Conservation (phyloP, 2,888 invertebrate genomes). For the Drosophila nr. medialis region DNA sequence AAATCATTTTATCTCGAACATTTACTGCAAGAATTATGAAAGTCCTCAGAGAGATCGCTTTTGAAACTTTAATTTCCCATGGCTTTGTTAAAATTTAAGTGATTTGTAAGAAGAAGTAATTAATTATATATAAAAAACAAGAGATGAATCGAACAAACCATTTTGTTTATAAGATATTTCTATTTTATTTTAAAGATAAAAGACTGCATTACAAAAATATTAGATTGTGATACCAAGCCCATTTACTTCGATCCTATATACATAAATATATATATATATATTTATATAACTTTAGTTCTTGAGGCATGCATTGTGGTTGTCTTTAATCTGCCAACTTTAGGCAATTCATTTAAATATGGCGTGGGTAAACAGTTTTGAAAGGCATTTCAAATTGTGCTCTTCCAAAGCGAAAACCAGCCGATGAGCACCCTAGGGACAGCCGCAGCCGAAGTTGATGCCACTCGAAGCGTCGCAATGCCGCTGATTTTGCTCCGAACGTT, state of each 20-base stretch:
- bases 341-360: slow-evolving; percentile 39
- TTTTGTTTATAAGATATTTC: neutral
- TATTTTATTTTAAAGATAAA: too few relatives aligned
- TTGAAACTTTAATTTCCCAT: neutral
- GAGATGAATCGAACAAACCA: neutral
- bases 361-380: slow-evolving; percentile 28
- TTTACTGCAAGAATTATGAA: too few relatives aligned
- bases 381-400: slow-evolving; percentile 20
- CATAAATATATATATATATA: too few relatives aligned
- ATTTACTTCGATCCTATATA: neutral
- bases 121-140: neutral
- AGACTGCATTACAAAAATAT: neutral
- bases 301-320: neutral
- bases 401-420: neutral
- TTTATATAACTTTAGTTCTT: neutral
- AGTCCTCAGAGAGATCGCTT: neutral
- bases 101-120: neutral
- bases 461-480: slow-evolving; percentile 27
- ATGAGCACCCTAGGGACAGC: slow-evolving; percentile 40
- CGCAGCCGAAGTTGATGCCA: slow-evolving; percentile 19
- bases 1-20: neutral
- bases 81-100: neutral
- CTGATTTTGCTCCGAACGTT: slow-evolving; percentile 25
- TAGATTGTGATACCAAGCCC: too few relatives aligned
- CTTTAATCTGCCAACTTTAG: slow-evolving; percentile 9